phyloP scores from a whole-genome alignment of 2,888 invertebrate genomes.

The Troides oblongomaculatus region DNA sequence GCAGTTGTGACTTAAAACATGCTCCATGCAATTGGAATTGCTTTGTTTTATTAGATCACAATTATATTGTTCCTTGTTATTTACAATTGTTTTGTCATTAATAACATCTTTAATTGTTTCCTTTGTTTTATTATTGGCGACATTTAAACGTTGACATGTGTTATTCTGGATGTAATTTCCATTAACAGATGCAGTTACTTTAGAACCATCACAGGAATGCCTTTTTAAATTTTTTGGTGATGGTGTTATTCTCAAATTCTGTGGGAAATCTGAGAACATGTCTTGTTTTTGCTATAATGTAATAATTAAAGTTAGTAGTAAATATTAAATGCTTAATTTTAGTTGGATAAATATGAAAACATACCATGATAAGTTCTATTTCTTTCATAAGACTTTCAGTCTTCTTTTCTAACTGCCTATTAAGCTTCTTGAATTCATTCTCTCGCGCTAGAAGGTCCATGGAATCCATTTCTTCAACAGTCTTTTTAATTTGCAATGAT shows the following conservation, averaged over 20 bases:
- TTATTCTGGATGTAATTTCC: conserved; percentile 25
- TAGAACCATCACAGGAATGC: conserved; percentile 49
- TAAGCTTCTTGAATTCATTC: conserved; percentile 70
- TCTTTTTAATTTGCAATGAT: no score
- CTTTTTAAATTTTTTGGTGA: conserved; percentile 40
- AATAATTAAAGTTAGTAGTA: background rate
- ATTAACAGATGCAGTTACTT: conserved; percentile 36
- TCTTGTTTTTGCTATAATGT: conserved; percentile 67
- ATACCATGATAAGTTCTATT: conserved; percentile 69
- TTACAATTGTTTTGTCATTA: background rate
- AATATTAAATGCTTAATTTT: background rate
- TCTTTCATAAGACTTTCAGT: conserved; percentile 68
- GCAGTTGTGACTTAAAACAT: conserved; percentile 24
- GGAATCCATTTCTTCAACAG: conserved; percentile 54
- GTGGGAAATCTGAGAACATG: conserved; percentile 59
- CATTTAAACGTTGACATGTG: background rate
- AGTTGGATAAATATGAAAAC: conserved; percentile 12
- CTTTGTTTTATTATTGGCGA: conserved; percentile 30
- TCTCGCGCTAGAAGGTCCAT: conserved; percentile 66
- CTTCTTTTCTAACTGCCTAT: conserved; percentile 70
- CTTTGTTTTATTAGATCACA: background rate
- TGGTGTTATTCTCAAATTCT: conserved; percentile 45
- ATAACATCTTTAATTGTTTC: conserved; percentile 27
- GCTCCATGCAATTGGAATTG: background rate
- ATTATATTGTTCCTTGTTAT: conserved; percentile 10